Percentiles rank a stretch among this genome's conserved stretches.
These are phyloP conservation scores for Megalopta genalis DNA, from an alignment of 1,140 invertebrate genomes.

Conservation along the genomic window DNA sequence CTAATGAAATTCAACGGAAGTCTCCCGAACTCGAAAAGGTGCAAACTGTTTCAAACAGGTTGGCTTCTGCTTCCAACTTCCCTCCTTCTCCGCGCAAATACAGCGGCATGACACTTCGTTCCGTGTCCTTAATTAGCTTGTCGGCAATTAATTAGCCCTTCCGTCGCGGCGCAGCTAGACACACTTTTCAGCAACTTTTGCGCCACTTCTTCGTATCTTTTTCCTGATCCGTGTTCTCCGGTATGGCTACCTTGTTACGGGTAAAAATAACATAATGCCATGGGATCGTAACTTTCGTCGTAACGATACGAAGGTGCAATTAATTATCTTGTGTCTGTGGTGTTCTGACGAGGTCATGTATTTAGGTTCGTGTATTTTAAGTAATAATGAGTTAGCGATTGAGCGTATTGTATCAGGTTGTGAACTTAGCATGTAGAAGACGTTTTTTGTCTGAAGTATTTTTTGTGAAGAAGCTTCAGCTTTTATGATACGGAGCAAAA, in stretches of 20 bases:
- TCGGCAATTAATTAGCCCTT: slow-evolving; percentile 52
- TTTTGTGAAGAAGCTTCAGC: no score
- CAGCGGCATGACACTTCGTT: slow-evolving; percentile 17
- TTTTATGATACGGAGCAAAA: no score
- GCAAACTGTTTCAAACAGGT: slow-evolving; percentile 23
- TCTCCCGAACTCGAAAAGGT: slow-evolving; percentile 16
- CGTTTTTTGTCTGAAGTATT: no score
- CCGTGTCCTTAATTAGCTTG: slow-evolving; percentile 45
- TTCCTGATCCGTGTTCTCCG: not conserved
- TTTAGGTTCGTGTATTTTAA: no score
- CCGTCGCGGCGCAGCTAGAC: not conserved
- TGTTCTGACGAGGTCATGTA: not conserved
- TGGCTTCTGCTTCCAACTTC: not conserved
- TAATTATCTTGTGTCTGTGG: not conserved
- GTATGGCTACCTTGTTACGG: slow-evolving; percentile 18
- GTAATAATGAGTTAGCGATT: no score
- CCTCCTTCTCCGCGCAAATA: not conserved
- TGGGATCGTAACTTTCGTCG: slow-evolving; percentile 32
- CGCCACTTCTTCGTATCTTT: slow-evolving; percentile 39
- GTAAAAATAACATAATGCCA: slow-evolving; percentile 44
- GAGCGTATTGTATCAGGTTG: no score
- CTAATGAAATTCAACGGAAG: slow-evolving; percentile 23
- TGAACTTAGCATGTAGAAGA: no score
- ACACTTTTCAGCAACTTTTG: slow-evolving; percentile 24
- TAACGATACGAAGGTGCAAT: not conserved